A percentile compares a stretch with the other conserved stretches of the same genome.
These are phyloP conservation scores for Drepana arcuata DNA, from an alignment of 1,140 invertebrate species.

Conservation along the genomic window DNA sequence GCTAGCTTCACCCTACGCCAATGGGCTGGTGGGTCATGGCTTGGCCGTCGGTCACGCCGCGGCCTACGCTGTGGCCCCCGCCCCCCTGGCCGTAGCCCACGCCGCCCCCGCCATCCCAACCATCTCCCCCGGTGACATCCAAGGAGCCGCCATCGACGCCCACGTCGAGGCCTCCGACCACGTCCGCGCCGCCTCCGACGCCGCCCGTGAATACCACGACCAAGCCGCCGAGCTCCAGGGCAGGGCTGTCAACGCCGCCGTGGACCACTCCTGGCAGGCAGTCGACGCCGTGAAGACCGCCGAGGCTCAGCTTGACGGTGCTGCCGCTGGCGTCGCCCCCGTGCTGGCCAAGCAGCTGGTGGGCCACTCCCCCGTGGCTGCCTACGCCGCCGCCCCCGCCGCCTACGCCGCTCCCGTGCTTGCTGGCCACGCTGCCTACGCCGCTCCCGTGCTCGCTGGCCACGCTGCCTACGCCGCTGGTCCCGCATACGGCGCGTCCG, in stretches of 20 bases:
- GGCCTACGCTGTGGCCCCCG: constrained; percentile 40
- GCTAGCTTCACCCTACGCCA: constrained; percentile 25
- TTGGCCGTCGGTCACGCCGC: constrained; percentile 42
- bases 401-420: constrained; percentile 18
- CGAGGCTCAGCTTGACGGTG: constrained; percentile 71
- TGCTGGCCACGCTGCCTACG: constrained; percentile 19
- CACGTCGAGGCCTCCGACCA: constrained; percentile 59
- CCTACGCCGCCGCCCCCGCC: constrained; percentile 19
- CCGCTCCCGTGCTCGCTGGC: constrained; percentile 14
- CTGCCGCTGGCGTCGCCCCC: constrained; percentile 73
- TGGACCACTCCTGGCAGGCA: constrained; percentile 69
- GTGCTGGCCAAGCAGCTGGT: constrained; percentile 54
- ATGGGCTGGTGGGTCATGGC: constrained; percentile 30
- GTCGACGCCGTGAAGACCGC: constrained; percentile 72
- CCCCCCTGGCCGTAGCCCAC: constrained; percentile 18
- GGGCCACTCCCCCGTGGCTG: constrained; percentile 26
- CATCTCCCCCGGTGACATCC: constrained; percentile 55
- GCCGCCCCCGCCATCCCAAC: constrained; percentile 38
- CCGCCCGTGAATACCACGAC: constrained; percentile 69
- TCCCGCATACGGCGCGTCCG: constrained; percentile 14
- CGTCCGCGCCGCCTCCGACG: constrained; percentile 53
- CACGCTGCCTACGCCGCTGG: constrained; percentile 6
- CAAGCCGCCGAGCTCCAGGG: constrained; percentile 73
- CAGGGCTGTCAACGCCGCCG: constrained; percentile 72
- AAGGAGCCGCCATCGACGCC: constrained; percentile 54